Evolutionary conservation across 2,797 vertebrate genomes (phyloP), one percentile per base, ranked within the genome.

Genomic region (Ceryle rudis): DNA sequence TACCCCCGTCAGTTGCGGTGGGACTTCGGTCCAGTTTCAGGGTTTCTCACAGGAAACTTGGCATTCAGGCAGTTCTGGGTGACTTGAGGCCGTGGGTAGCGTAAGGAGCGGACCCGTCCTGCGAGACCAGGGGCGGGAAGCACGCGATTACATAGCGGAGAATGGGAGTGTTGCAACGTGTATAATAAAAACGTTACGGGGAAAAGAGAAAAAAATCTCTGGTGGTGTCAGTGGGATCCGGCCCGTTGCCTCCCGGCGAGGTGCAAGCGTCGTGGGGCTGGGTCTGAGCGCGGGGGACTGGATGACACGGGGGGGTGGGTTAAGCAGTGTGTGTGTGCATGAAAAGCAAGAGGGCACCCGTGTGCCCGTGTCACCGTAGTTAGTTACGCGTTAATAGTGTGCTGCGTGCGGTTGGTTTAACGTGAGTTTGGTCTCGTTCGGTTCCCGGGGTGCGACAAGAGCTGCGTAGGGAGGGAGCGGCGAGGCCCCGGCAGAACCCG

Each of bases 331-430:
- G 49, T 16, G 49, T 51, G 26, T 51, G 49, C 49, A 26, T 1
- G 42, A 1, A 41, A 6, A 15, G 54, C 55, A 2, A n/a, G 62
- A 31, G 35, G 10, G 70, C 57, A 46, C 18, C 58, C 31, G 31
- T 3, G 39, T 10, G 51, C n/a, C 89, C 54, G 2, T 5, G 57
- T 9, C 57, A 0, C 21, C 2, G 37, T 0, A 1, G 39, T 0
- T 31, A 1, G 3, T 29, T 2, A 1, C 14, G 16, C 52, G 1
- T 4, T 8, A 3, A 2, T 8, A 0, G 7, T 5, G 2, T 6
- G 1, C 19, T 2, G 66, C n/a, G 13, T 28, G 39, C 2, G 58
- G 55, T 1, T 4, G 81, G 47, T 11, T 14, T 5, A 26, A 3
- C 13, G 37, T 29, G 44, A 35, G 42, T 21, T 25, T 2, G 84